A percentile compares a stretch with the other conserved stretches of the same genome.
These are phyloP conservation scores for Rotaria macrura DNA, from an alignment of 2,888 invertebrate species.

Conservation along the genomic window DNA sequence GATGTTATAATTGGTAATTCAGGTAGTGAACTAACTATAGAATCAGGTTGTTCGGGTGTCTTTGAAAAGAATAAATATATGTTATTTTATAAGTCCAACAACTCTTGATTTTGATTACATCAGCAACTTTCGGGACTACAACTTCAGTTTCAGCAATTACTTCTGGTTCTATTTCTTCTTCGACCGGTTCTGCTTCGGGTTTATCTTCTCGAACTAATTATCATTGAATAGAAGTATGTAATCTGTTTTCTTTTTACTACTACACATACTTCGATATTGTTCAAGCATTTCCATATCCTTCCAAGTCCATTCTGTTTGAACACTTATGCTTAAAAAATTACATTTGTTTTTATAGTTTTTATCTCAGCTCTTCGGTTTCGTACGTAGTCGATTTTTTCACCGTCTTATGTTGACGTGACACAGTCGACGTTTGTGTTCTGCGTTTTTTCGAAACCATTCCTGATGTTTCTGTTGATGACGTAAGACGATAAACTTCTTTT, in stretches of 20 bases:
- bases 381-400: not conserved
- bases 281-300: slow-evolving; percentile 13
- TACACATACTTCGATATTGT: not conserved
- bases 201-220: not conserved
- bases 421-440: not conserved
- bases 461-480: not conserved
- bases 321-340: not conserved
- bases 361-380: not conserved
- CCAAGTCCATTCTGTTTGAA: slow-evolving; percentile 16
- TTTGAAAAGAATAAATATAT: not conserved
- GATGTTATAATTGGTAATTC: slow-evolving; percentile 19
- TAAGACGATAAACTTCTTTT: not conserved
- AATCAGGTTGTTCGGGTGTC: not conserved
- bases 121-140: not conserved
- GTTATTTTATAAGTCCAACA: not conserved
- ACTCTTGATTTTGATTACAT: not conserved
- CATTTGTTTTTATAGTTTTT: not conserved
- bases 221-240: not conserved
- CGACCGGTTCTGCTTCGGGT: not conserved
- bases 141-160: not conserved
- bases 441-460: not conserved
- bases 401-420: not conserved
- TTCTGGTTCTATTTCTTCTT: not conserved
- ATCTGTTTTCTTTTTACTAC: not conserved
- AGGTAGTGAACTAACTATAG: not conserved